Conservation (phyloP, 1,140 invertebrate genomes). For the Drosophila ambigua region DNA sequence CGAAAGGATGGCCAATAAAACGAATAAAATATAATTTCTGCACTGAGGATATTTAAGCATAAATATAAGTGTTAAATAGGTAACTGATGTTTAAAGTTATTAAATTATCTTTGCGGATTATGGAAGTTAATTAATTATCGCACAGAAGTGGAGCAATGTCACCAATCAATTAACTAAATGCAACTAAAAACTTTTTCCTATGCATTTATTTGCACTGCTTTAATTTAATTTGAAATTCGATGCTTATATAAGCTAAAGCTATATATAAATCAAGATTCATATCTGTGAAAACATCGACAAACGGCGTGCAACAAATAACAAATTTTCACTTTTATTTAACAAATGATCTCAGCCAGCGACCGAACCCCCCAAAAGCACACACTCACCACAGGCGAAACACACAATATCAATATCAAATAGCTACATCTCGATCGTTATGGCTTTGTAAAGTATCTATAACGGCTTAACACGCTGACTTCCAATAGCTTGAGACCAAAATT, state of each 20-base stretch:
- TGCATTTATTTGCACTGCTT: no score
- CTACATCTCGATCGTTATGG: constrained; percentile 41
- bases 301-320: constrained; percentile 58
- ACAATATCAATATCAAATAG: constrained; percentile 22
- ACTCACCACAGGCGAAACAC: background rate
- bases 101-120: no score
- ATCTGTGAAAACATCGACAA: constrained; percentile 33
- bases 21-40: no score
- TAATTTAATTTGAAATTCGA: constrained; percentile 1
- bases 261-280: constrained; percentile 63
- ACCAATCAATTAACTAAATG: no score
- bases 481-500: constrained; percentile 54
- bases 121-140: background rate
- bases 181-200: no score
- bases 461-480: constrained; percentile 47
- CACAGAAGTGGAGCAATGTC: background rate
- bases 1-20: background rate
- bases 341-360: constrained; percentile 44
- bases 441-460: constrained; percentile 51
- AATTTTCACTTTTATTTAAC: constrained; percentile 76
- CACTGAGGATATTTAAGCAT: no score
- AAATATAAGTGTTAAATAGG: no score
- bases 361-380: background rate
- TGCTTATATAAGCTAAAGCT: constrained; percentile 25
- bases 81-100: no score